A percentile compares a stretch with the other conserved stretches of the same genome.
Evolutionary conservation across 2,888 invertebrate species (phyloP).

Genomic region (Chrysomela aeneicollis): DNA sequence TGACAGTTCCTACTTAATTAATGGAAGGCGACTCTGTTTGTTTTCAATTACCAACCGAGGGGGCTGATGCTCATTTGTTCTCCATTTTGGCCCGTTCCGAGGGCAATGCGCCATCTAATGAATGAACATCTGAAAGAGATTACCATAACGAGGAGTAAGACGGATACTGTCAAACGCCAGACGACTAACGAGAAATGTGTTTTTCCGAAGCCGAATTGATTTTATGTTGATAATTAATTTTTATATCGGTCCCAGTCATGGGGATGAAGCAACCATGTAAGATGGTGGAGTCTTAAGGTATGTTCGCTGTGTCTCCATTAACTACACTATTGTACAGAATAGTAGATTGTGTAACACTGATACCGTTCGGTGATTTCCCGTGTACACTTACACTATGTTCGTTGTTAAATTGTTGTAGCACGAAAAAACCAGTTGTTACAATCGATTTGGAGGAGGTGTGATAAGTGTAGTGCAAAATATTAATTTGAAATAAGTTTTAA

Average conservation of each 20-base stretch:
- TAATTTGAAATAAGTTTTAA: too few relatives aligned
- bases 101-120: constrained; percentile 13
- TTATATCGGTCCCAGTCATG: background rate
- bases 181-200: constrained; percentile 3
- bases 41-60: constrained; percentile 29
- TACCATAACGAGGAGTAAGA: background rate
- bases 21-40: constrained; percentile 33
- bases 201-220: background rate
- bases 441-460: too few relatives aligned
- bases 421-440: too few relatives aligned
- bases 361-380: too few relatives aligned
- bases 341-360: too few relatives aligned
- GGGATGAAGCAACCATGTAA: too few relatives aligned
- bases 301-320: too few relatives aligned
- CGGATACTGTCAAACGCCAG: background rate
- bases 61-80: constrained; percentile 21
- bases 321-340: too few relatives aligned
- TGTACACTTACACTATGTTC: too few relatives aligned
- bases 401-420: too few relatives aligned
- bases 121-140: constrained; percentile 15
- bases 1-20: constrained; percentile 32
- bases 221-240: background rate
- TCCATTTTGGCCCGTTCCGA: background rate
- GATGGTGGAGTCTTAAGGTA: too few relatives aligned
- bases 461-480: too few relatives aligned